Conservation (phyloP, 2,797 vertebrate genomes). For the Scyliorhinus canicula region DNA sequence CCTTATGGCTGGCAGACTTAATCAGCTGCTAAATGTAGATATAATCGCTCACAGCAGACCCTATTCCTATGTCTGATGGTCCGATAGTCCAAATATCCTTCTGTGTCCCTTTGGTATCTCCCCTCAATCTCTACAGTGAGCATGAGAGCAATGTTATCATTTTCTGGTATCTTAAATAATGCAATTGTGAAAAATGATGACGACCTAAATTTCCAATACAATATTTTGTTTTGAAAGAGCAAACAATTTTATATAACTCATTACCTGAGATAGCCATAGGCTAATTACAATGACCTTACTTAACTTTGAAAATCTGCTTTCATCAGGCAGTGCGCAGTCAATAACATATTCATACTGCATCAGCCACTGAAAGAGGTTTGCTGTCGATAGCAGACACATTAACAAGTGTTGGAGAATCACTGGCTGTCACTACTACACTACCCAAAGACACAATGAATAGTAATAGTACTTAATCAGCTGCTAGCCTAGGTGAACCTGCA, state of each 20-base stretch:
- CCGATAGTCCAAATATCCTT: background rate
- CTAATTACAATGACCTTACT: conserved; percentile 28
- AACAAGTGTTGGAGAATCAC: conserved; percentile 56
- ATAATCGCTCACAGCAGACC: background rate
- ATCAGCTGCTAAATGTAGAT: background rate
- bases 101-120: background rate
- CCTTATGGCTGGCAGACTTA: background rate
- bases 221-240: background rate
- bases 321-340: conserved; percentile 45
- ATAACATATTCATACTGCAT: conserved; percentile 42
- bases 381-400: conserved; percentile 59
- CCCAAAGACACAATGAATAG: conserved; percentile 36
- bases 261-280: conserved; percentile 15
- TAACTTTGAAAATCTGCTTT: conserved; percentile 38
- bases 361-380: conserved; percentile 40
- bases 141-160: background rate
- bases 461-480: conserved; percentile 40
- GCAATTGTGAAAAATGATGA: background rate
- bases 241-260: background rate
- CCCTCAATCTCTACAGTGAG: background rate
- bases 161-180: background rate
- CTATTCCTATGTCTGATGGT: background rate
- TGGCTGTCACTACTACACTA: conserved; percentile 38
- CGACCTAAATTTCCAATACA: background rate
- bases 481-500: conserved; percentile 42